phyloP scores from a whole-genome alignment of 2,797 vertebrate genomes.

The Poeciliopsis gracilis region DNA sequence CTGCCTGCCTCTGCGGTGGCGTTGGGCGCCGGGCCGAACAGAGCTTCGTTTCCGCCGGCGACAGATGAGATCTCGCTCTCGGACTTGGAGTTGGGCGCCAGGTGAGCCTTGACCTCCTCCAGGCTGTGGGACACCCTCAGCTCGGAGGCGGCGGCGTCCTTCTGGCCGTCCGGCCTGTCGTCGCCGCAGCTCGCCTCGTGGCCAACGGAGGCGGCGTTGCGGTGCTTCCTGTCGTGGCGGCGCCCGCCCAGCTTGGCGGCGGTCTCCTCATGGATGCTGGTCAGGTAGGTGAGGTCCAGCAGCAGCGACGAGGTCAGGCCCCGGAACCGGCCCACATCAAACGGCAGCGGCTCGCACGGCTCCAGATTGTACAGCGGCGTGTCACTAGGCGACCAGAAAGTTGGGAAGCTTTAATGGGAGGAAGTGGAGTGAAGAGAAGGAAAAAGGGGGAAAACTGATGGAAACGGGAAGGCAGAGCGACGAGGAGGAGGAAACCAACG shows the following conservation, averaged over 20 bases:
- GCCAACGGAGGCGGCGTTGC: conserved; percentile 76
- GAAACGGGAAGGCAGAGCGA: conserved; percentile 84
- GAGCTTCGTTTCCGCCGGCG: conserved; percentile 68
- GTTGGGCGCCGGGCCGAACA: conserved; percentile 66
- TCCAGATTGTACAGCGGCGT: conserved; percentile 98
- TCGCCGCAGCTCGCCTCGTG: conserved; percentile 55
- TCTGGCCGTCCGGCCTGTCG: conserved; percentile 54
- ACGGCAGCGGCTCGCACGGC: conserved; percentile 94
- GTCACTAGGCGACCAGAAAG: conserved; percentile 99
- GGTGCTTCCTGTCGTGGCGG: conserved; percentile 92
- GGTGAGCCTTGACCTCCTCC: conserved; percentile 87
- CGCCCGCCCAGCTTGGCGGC: conserved; percentile 83
- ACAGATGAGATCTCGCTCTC: conserved; percentile 88
- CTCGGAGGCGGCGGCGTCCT: conserved; percentile 71
- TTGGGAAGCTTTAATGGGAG: conserved; percentile 99
- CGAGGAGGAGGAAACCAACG: conserved; percentile 29
- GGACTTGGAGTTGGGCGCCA: conserved; percentile 79
- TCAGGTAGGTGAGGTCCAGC: conserved; percentile 95
- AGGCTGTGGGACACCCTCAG: conserved; percentile 81
- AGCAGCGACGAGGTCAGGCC: conserved; percentile 94
- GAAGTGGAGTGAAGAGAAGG: conserved; percentile 78
- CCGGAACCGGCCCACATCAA: conserved; percentile 93
- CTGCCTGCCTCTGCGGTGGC: conserved; percentile 80
- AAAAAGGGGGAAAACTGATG: conserved; percentile 32
- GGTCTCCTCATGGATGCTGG: conserved; percentile 92